These are phyloP conservation scores for Acanthurus tractus DNA, from an alignment of 2,797 vertebrate species.

Conservation along the genomic window DNA sequence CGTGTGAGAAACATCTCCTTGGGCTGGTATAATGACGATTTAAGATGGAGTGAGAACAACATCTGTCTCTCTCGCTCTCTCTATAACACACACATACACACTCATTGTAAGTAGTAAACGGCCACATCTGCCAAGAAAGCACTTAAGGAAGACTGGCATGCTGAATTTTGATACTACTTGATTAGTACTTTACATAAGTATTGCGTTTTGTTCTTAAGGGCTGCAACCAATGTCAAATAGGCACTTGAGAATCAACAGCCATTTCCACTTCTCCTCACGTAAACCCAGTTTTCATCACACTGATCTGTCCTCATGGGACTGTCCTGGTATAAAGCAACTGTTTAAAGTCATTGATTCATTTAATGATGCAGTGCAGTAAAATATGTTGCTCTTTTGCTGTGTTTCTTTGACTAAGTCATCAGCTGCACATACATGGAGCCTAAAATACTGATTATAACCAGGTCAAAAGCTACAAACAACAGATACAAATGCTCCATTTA, in stretches of 20 bases:
- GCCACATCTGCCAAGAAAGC: slow-evolving; percentile 79
- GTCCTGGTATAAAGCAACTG: slow-evolving; percentile 46
- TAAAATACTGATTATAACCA: no score
- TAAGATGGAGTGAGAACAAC: slow-evolving; percentile 63
- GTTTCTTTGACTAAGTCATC: slow-evolving; percentile 64
- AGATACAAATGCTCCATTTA: no score
- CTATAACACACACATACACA: slow-evolving; percentile 36
- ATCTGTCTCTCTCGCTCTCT: slow-evolving; percentile 41
- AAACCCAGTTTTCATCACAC: slow-evolving; percentile 54
- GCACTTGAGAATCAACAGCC: slow-evolving; percentile 74
- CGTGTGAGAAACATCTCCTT: slow-evolving; percentile 57
- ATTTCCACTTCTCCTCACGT: slow-evolving; percentile 64
- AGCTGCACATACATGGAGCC: background rate
- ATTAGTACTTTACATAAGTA: slow-evolving; percentile 76
- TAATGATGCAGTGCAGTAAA: slow-evolving; percentile 53
- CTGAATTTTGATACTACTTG: slow-evolving; percentile 76
- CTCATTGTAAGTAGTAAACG: slow-evolving; percentile 52
- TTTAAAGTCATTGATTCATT: slow-evolving; percentile 57
- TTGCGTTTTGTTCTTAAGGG: slow-evolving; percentile 72
- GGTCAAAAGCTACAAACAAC: no score
- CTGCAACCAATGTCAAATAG: slow-evolving; percentile 76
- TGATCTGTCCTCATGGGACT: slow-evolving; percentile 42
- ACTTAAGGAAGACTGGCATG: slow-evolving; percentile 76
- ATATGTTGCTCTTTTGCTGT: slow-evolving; percentile 56
- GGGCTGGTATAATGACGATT: slow-evolving; percentile 53